phyloP scores from a whole-genome alignment of 1,140 invertebrate genomes.

The Leptinotarsa texana region DNA sequence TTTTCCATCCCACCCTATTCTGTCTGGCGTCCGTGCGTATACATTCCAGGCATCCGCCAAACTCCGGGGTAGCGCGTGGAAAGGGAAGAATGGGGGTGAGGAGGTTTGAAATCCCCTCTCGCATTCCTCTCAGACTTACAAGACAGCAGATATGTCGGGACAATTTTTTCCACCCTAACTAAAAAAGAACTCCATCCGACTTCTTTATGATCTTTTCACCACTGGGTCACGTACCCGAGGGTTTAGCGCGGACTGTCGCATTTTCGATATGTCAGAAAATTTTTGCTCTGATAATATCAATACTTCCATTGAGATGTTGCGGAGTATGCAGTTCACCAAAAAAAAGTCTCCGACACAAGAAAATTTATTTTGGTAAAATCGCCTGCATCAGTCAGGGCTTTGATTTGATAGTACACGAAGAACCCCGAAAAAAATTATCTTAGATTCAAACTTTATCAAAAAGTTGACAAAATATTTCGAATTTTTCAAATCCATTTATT shows the following conservation, averaged over 20 bases:
- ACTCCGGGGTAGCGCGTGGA: constrained; percentile 17
- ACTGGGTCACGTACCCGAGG: constrained; percentile 23
- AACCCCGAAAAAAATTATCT: no score
- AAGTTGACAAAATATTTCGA: no score
- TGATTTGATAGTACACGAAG: no score
- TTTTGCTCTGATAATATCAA: no score
- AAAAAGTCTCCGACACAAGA: no score
- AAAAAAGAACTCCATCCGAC: constrained; percentile 17
- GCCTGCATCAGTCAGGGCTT: no score
- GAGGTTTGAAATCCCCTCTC: not conserved
- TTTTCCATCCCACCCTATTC: constrained; percentile 13
- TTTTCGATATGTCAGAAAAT: not conserved
- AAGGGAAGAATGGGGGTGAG: not conserved
- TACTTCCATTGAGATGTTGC: no score
- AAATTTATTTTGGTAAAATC: no score
- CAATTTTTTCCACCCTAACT: constrained; percentile 23
- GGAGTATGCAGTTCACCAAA: no score
- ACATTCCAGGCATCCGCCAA: constrained; percentile 29
- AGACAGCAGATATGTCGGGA: constrained; percentile 28
- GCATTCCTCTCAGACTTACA: constrained; percentile 27
- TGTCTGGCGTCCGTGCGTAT: constrained; percentile 30
- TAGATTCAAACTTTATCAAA: no score
- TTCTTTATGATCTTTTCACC: constrained; percentile 21
- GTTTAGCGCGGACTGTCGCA: not conserved
- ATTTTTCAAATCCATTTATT: no score